Percentiles rank a stretch among this genome's conserved stretches.
These are phyloP conservation scores for Thryonomys swinderianus DNA, from an alignment of 2,113 vertebrate species.

Conservation along the genomic window DNA sequence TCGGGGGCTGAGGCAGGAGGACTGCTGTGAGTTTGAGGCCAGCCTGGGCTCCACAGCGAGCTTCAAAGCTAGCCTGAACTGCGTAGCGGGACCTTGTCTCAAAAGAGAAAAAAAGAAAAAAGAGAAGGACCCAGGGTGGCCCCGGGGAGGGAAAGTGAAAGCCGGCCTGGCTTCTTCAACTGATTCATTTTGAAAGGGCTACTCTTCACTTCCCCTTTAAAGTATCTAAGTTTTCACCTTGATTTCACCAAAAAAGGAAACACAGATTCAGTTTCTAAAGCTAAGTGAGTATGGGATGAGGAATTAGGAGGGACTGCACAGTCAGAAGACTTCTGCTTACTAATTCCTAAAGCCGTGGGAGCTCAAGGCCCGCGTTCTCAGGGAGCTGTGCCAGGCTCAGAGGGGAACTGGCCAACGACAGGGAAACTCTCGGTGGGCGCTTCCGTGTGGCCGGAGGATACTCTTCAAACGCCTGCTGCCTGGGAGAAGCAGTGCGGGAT, in stretches of 20 bases:
- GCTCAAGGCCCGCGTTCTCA: fast-evolving
- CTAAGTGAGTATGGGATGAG: not conserved
- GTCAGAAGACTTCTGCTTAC: not conserved
- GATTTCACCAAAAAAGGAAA: conserved; percentile 1
- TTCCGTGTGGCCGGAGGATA: not conserved
- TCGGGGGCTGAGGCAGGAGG: not conserved
- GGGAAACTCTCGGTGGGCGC: not conserved
- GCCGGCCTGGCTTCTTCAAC: not conserved
- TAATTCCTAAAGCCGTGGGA: not conserved
- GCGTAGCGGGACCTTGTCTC: not conserved
- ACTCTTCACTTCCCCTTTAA: conserved; percentile 14
- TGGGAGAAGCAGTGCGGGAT: not conserved
- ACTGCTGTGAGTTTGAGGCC: not conserved
- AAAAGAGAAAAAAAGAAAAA: not conserved
- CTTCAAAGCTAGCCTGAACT: not conserved
- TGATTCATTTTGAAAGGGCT: not conserved
- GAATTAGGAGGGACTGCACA: not conserved
- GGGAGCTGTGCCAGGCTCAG: fast-evolving
- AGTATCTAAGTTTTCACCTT: conserved; percentile 4
- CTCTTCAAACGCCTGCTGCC: not conserved
- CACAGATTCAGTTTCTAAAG: conserved; percentile 1
- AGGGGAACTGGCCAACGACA: not conserved
- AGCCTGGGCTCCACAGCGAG: not conserved
- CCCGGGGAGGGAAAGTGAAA: not conserved
- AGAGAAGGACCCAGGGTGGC: not conserved